A percentile compares a stretch with the other conserved stretches of the same genome.
Conservation (phyloP, 2,888 invertebrate genomes). For the Hydropsyche betteni region DNA sequence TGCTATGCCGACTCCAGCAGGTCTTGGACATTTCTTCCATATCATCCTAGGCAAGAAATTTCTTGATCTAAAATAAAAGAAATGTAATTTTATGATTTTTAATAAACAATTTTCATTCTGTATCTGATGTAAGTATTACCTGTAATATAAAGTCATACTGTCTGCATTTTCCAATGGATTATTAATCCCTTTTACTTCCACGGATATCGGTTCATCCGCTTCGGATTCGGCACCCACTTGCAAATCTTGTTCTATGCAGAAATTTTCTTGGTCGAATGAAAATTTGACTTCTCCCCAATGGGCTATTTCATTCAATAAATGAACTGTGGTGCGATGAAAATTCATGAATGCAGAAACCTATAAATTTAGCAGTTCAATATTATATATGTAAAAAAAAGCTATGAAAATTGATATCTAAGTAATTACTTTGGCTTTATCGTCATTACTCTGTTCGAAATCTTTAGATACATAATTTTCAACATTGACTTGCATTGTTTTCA, state of each 20-base stretch:
- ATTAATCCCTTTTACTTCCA: slow-evolving; percentile 57
- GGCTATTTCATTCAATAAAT: slow-evolving; percentile 66
- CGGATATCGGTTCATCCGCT: slow-evolving; percentile 64
- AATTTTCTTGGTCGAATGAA: slow-evolving; percentile 67
- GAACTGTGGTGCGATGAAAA: slow-evolving; percentile 67
- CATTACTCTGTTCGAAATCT: slow-evolving; percentile 54
- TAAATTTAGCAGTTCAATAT: slow-evolving; percentile 13
- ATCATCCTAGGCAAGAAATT: slow-evolving; percentile 66
- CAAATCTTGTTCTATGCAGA: slow-evolving; percentile 64
- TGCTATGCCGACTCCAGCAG: slow-evolving; percentile 73
- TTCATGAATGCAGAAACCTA: slow-evolving; percentile 68
- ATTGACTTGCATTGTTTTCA: slow-evolving; percentile 62
- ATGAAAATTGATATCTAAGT: neutral
- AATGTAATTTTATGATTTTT: neutral
- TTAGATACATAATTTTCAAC: slow-evolving; percentile 58
- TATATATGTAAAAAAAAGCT: no score
- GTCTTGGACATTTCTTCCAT: slow-evolving; percentile 70
- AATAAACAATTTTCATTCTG: neutral
- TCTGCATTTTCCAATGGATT: slow-evolving; percentile 66
- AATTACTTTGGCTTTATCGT: slow-evolving; percentile 62
- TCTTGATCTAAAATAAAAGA: slow-evolving; percentile 58
- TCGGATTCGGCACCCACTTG: slow-evolving; percentile 63
- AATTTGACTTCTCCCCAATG: slow-evolving; percentile 68
- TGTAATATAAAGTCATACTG: slow-evolving; percentile 63
- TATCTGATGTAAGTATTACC: slow-evolving; percentile 55